A percentile compares a stretch with the other conserved stretches of the same genome.
These are phyloP conservation scores for Stenodema calcarata DNA, from an alignment of 2,888 invertebrate genomes.

Conservation along the genomic window DNA sequence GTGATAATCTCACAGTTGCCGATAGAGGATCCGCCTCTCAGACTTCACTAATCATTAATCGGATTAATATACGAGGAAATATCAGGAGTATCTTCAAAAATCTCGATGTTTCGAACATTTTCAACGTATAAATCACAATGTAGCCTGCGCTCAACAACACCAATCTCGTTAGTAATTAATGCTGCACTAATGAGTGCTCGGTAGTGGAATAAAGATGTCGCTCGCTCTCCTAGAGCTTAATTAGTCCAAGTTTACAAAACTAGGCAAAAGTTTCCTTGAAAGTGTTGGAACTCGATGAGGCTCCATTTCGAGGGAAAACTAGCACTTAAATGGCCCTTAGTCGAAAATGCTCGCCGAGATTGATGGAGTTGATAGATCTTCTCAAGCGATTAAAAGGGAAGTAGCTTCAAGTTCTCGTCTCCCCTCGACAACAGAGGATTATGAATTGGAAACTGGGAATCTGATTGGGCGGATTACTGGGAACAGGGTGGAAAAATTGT, in stretches of 20 bases:
- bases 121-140: too few species aligned
- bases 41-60: too few species aligned
- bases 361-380: neutral
- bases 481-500: neutral
- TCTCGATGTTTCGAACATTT: too few species aligned
- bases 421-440: neutral
- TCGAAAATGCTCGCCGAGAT: neutral
- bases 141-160: too few species aligned
- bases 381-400: neutral
- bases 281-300: neutral
- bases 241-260: neutral
- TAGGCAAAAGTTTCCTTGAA: neutral
- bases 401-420: neutral
- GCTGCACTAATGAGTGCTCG: too few species aligned
- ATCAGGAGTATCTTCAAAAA: too few species aligned
- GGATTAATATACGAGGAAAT: too few species aligned
- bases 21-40: too few species aligned
- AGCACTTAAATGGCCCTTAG: neutral
- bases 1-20: too few species aligned
- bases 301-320: neutral
- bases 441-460: neutral
- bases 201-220: neutral
- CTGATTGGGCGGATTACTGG: neutral
- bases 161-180: too few species aligned
- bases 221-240: neutral